Percentiles rank a stretch among this genome's conserved stretches.
Evolutionary conservation across 2,888 invertebrate genomes (phyloP).

Genomic region (Athripsodes cinereus): DNA sequence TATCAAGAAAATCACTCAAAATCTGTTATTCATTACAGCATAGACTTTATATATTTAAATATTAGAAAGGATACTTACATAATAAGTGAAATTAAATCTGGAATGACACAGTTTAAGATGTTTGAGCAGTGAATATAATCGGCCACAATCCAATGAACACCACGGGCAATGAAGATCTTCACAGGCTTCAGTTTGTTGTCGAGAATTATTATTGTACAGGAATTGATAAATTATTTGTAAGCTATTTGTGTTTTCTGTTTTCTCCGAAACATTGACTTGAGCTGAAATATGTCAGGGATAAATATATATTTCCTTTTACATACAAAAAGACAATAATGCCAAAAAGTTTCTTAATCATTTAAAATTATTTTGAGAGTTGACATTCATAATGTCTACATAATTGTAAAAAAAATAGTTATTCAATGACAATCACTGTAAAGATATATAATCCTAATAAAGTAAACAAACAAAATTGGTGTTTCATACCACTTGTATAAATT

Average conservation of each 20-base stretch:
- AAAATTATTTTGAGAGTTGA: no score
- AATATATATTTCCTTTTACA: no score
- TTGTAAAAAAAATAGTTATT: no score
- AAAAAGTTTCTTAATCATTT: no score
- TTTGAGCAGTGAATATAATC: conserved; percentile 83
- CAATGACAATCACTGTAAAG: no score
- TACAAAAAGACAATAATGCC: no score
- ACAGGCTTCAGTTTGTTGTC: conserved; percentile 92
- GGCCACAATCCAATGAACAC: conserved; percentile 87
- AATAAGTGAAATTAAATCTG: conserved; percentile 88
- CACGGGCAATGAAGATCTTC: conserved; percentile 93
- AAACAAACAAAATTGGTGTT: no score
- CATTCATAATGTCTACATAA: no score
- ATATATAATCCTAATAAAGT: no score
- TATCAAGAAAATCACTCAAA: no score
- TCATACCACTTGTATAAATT: background rate
- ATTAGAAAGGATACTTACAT: conserved; percentile 66
- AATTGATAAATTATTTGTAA: conserved; percentile 92
- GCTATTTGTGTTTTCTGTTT: conserved; percentile 35
- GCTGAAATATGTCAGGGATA: background rate
- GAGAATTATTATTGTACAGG: conserved; percentile 88
- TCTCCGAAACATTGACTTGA: background rate
- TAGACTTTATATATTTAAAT: no score
- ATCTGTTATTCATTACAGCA: no score
- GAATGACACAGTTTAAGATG: conserved; percentile 92